Conservation (phyloP, 2,888 invertebrate species). For the Entomobrya proxima region DNA sequence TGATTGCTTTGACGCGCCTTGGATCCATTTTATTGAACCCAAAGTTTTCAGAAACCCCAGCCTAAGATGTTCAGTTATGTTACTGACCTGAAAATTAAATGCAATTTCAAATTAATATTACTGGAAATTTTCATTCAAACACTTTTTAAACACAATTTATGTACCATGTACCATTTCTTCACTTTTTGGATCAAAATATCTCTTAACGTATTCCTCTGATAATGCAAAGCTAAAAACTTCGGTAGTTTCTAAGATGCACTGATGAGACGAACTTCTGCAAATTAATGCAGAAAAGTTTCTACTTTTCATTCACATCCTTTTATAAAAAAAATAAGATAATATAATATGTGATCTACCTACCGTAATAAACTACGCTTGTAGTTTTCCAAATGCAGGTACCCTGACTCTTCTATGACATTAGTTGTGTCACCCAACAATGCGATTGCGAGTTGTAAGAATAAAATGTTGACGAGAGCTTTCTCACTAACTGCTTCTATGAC, state of each 20-base stretch:
- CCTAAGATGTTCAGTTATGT: constrained; percentile 7
- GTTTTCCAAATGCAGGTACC: neutral
- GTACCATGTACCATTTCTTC: constrained; percentile 25
- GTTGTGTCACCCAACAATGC: constrained; percentile 41
- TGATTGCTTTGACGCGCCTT: neutral
- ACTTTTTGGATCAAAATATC: neutral
- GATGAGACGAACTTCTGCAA: constrained; percentile 5
- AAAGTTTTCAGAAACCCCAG: neutral
- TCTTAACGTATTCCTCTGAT: constrained; percentile 39
- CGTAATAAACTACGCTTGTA: constrained; percentile 18
- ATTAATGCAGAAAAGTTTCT: neutral
- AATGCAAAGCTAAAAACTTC: constrained; percentile 42
- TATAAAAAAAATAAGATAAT: no score
- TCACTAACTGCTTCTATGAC: neutral
- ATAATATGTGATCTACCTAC: neutral
- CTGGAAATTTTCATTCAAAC: neutral
- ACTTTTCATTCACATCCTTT: neutral
- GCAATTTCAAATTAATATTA: neutral
- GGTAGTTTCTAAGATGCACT: constrained; percentile 33
- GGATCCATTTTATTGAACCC: constrained; percentile 40
- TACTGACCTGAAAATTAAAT: neutral
- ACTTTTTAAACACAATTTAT: no score
- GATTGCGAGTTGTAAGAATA: constrained; percentile 40
- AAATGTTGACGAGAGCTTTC: constrained; percentile 10
- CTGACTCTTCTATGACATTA: neutral